phyloP scores from a whole-genome alignment of 2,797 vertebrate genomes.

The Enteromius afrohamiltoni region DNA sequence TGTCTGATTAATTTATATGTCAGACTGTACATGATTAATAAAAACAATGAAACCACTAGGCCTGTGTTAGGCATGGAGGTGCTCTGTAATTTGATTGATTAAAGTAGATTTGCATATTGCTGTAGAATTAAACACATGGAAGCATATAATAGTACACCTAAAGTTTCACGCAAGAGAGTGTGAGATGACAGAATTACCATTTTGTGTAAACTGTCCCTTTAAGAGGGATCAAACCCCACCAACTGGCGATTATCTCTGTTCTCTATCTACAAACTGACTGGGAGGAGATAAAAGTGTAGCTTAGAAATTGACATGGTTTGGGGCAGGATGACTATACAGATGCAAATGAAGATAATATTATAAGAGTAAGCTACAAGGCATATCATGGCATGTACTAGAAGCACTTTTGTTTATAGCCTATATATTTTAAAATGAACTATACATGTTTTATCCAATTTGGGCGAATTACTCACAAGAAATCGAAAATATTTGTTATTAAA shows the following conservation, averaged over 20 bases:
- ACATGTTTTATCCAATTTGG: background rate
- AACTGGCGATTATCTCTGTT: slow-evolving; percentile 7
- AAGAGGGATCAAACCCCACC: slow-evolving; percentile 18
- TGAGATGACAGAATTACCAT: background rate
- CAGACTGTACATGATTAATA: background rate
- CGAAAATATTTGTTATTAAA: background rate
- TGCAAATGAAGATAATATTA: background rate
- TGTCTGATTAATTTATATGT: background rate
- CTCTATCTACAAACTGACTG: slow-evolving; percentile 20
- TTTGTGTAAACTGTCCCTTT: slow-evolving; percentile 7
- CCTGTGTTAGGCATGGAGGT: background rate
- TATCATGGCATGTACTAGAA: background rate
- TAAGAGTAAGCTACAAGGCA: background rate
- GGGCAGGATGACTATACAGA: background rate
- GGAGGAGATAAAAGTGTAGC: slow-evolving; percentile 12
- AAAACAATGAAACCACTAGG: background rate
- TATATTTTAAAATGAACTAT: background rate
- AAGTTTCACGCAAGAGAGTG: background rate
- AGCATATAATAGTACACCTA: background rate
- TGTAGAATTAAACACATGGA: background rate
- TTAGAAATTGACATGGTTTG: background rate
- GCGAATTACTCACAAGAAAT: background rate
- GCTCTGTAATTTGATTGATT: background rate
- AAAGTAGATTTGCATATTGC: background rate
- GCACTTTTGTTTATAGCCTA: too few species aligned